Evolutionary conservation across 1,140 invertebrate genomes (phyloP).

Genomic region (Drosophila nigromelanica): DNA sequence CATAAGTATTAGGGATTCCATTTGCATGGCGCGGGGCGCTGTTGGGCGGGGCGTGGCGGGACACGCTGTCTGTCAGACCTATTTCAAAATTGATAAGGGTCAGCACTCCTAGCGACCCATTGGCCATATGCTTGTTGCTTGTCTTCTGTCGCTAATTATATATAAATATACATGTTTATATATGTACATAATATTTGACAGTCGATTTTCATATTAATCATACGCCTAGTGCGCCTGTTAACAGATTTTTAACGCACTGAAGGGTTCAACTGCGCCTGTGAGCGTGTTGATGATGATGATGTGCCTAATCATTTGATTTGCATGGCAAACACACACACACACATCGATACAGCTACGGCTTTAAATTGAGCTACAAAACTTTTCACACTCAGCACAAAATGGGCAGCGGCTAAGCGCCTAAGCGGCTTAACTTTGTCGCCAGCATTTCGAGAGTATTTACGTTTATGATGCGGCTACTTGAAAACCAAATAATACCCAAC

Average conservation of each 20-base stretch:
- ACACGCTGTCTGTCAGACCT: slow-evolving; percentile 33
- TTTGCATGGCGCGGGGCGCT: slow-evolving; percentile 51
- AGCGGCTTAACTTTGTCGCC: slow-evolving; percentile 75
- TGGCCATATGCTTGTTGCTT: slow-evolving; percentile 39
- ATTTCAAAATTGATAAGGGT: slow-evolving; percentile 50
- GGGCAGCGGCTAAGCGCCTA: slow-evolving; percentile 63
- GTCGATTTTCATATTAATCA: slow-evolving; percentile 47
- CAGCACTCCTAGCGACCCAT: slow-evolving; percentile 30
- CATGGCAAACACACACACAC: slow-evolving; percentile 28
- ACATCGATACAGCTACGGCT: slow-evolving; percentile 41
- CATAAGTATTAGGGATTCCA: slow-evolving; percentile 47
- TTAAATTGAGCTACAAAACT: slow-evolving; percentile 48
- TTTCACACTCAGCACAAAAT: slow-evolving; percentile 72
- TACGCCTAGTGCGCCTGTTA: slow-evolving; percentile 34
- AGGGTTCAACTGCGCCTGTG: background rate
- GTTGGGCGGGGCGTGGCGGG: background rate
- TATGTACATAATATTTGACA: background rate
- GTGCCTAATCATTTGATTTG: slow-evolving; percentile 76
- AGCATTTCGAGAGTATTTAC: slow-evolving; percentile 57
- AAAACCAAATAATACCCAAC: slow-evolving; percentile 9
- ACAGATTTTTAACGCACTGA: slow-evolving; percentile 28
- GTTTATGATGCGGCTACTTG: slow-evolving; percentile 37
- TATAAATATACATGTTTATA: slow-evolving; percentile 56
- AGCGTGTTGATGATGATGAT: slow-evolving; percentile 30
- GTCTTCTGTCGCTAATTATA: slow-evolving; percentile 68